phyloP scores from a whole-genome alignment of 2,113 vertebrate species.

The Bungarus multicinctus region DNA sequence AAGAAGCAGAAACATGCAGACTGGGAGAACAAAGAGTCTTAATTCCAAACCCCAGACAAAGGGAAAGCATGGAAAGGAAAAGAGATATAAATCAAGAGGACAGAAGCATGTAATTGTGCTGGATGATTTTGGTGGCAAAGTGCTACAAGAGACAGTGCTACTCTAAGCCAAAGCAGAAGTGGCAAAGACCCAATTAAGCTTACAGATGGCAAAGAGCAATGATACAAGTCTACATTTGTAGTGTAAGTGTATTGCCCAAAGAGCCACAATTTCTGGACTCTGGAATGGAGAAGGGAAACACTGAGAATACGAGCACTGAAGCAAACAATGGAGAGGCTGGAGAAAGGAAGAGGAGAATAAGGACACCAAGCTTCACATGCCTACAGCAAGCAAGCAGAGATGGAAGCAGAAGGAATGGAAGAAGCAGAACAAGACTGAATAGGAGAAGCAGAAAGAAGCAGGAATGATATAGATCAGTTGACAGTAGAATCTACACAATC shows the following conservation, averaged over 20 bases:
- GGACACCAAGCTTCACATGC: constrained; percentile 23
- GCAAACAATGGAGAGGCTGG: not conserved
- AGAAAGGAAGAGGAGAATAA: constrained; percentile 5
- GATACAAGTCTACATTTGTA: constrained; percentile 11
- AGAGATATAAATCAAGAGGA: not conserved
- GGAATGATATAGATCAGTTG: not conserved
- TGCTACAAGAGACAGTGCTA: constrained; percentile 23
- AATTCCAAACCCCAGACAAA: not conserved
- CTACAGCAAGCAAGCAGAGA: not conserved
- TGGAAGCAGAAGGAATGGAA: not conserved
- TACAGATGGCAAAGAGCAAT: constrained; percentile 30
- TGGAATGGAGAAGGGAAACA: constrained; percentile 43
- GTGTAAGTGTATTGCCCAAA: constrained; percentile 16
- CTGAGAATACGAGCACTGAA: constrained; percentile 34
- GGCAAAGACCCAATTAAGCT: constrained; percentile 11
- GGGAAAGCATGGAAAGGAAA: not conserved
- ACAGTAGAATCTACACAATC: not conserved
- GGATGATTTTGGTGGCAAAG: constrained; percentile 36
- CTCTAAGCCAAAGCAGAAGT: constrained; percentile 24
- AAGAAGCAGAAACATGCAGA: not conserved
- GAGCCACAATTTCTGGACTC: constrained; percentile 32
- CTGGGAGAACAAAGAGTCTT: not conserved
- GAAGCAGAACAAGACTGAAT: constrained; percentile 3
- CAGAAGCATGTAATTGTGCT: constrained; percentile 28
- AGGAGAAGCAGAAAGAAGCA: not conserved